A percentile compares a stretch with the other conserved stretches of the same genome.
These are phyloP conservation scores for Malthinus flaveolus DNA, from an alignment of 2,888 invertebrate species.

Conservation along the genomic window DNA sequence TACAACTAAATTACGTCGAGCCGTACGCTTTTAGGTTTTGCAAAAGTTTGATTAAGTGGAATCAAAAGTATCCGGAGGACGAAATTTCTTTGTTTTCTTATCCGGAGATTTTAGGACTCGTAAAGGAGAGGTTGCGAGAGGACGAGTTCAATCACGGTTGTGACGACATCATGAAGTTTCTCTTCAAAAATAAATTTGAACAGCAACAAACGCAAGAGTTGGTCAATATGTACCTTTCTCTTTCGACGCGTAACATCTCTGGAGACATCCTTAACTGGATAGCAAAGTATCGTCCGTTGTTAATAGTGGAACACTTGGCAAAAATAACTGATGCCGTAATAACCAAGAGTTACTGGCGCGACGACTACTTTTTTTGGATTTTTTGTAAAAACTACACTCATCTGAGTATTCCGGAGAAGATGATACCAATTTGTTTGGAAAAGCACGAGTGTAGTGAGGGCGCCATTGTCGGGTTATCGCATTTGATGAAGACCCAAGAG, in stretches of 20 bases:
- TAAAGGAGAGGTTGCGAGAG: not conserved
- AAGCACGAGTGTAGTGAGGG: not conserved
- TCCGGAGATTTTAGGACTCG: not conserved
- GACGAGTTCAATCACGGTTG: not conserved
- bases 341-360: not conserved
- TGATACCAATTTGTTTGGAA: not conserved
- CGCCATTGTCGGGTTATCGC: not conserved
- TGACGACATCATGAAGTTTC: not conserved
- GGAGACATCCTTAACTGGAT: not conserved
- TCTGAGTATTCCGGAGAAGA: not conserved
- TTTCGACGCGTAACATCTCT: not conserved
- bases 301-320: not conserved
- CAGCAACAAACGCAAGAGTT: not conserved
- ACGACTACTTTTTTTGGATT: not conserved
- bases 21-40: not conserved
- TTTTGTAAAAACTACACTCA: not conserved
- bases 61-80: not conserved
- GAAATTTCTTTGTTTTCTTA: not conserved
- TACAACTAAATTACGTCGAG: not conserved
- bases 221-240: not conserved
- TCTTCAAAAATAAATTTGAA: not conserved
- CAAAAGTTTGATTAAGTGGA: not conserved
- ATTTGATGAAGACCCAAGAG: not conserved
- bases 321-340: not conserved
- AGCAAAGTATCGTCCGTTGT: not conserved